Base-by-base conservation (phyloP, 2,113 vertebrate genomes). In the Albula goreensis region DNA sequence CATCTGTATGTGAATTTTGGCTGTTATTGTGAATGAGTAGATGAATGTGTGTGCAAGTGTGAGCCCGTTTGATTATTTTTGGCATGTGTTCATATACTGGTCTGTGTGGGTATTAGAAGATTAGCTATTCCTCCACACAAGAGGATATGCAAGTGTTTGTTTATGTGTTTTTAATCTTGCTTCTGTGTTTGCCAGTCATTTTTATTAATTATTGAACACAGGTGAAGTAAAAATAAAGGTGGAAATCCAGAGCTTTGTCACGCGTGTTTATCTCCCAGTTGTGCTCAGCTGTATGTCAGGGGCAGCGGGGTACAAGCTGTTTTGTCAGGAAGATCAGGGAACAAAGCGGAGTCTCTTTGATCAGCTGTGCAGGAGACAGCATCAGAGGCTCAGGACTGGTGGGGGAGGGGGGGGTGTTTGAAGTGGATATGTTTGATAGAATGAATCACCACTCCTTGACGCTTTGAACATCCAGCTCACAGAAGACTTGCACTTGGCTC, bases 281-380 rank as follows among this genome's bases (percentile, higher is more conserved):
- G 4, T 9, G 70, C n/a, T 31, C 22, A 22, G 70, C 70, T 31
- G 6, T 31, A 5, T 31, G 53, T n/a, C 82, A 66, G 85, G 85
- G 88, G 53, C 83, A 88, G 85, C 49, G 88, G 12, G 80, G 91
- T 83, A 89, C 90, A 91, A 90, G 90, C 86, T 87, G 91, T 91
- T 92, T 91, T 90, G 91, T 90, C 86, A 85, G 78, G 80, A 87
- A 91, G 90, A 93, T 92, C 90, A 91, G 87, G 88, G 83, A 89
- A 89, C 78, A 89, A 89, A 91, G 90, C 89, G 86, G 90, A 87
- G 84, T 74, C 82, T 87, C 91, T 94, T 94, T 94, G 93, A 95
- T 94, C 93, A 89, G 88, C 87, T 80, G 83, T 87, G 83, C 83
- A 83, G 82, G 85, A 81, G 49, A 78, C 66, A 86, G 90, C 90